A percentile compares a stretch with the other conserved stretches of the same genome.
These are phyloP conservation scores for Cydia strobilella DNA, from an alignment of 1,140 invertebrate species.

Conservation along the genomic window DNA sequence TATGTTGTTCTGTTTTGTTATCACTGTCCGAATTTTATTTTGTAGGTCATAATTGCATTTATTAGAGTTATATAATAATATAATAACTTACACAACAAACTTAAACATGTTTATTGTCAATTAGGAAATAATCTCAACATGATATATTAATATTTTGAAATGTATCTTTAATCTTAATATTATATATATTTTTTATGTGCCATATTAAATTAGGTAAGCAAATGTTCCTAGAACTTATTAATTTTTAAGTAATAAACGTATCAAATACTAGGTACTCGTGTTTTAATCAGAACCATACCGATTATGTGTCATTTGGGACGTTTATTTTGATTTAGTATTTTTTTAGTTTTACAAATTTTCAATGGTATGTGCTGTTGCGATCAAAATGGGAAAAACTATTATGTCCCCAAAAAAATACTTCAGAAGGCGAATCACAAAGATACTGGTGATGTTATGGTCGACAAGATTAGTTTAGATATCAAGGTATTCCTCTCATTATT, in stretches of 20 bases:
- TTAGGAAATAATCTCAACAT: neutral
- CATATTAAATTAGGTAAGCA: neutral
- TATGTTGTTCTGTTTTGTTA: neutral
- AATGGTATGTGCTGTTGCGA: conserved; percentile 32
- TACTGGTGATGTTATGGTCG: conserved; percentile 27
- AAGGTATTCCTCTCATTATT: neutral
- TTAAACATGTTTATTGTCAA: neutral
- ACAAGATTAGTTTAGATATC: conserved; percentile 24
- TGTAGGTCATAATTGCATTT: neutral
- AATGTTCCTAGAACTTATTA: neutral
- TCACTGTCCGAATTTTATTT: neutral
- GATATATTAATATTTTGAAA: neutral
- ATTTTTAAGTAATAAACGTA: conserved; percentile 6
- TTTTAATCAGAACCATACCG: conserved; percentile 17
- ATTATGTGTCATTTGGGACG: conserved; percentile 16
- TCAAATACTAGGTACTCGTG: neutral
- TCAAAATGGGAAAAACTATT: neutral
- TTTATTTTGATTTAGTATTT: conserved; percentile 12
- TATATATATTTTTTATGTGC: neutral
- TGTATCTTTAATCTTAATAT: neutral
- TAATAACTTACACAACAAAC: no score
- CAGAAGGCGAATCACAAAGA: conserved; percentile 4
- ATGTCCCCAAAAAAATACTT: conserved; percentile 24
- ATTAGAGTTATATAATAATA: no score
- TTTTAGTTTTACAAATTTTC: conserved; percentile 4